A percentile compares a stretch with the other conserved stretches of the same genome.
Evolutionary conservation across 2,888 invertebrate species (phyloP).

Genomic region (Parochlus steinenii): DNA sequence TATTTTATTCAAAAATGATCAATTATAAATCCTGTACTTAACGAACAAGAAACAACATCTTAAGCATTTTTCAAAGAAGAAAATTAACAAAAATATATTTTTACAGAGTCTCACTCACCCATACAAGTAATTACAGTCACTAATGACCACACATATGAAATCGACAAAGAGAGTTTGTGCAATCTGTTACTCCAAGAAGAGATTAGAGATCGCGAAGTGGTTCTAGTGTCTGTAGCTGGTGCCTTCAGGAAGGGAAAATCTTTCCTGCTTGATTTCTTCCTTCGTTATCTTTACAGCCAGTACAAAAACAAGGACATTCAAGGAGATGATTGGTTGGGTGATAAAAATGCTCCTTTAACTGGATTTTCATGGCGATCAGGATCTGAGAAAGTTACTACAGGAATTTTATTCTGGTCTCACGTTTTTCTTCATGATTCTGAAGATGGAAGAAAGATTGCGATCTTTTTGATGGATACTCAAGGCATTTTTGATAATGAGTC

Average conservation of each 20-base stretch:
- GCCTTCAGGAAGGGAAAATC: too few species aligned
- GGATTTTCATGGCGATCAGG: slow-evolving; percentile 95
- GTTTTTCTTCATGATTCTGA: slow-evolving; percentile 64
- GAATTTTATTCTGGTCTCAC: slow-evolving; percentile 92
- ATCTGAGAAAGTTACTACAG: slow-evolving; percentile 90
- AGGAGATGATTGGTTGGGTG: slow-evolving; percentile 68
- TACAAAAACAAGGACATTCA: too few species aligned
- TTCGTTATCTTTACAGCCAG: slow-evolving; percentile 84
- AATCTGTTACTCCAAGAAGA: slow-evolving; percentile 59
- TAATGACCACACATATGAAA: slow-evolving; percentile 71
- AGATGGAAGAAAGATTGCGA: slow-evolving; percentile 63
- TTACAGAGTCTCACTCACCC: too few species aligned
- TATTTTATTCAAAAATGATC: too few species aligned
- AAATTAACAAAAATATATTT: too few species aligned
- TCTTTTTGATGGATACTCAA: slow-evolving; percentile 89
- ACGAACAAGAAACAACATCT: too few species aligned
- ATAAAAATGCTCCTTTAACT: slow-evolving; percentile 61
- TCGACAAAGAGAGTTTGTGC: slow-evolving; percentile 66
- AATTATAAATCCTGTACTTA: too few species aligned
- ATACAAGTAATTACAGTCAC: slow-evolving; percentile 73
- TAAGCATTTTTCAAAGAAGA: too few species aligned
- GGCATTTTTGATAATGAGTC: slow-evolving; percentile 96
- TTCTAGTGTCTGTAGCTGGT: slow-evolving; percentile 93
- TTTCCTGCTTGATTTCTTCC: slow-evolving; percentile 88
- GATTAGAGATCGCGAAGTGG: slow-evolving; percentile 66